Evolutionary conservation across 2,888 invertebrate genomes (phyloP).

Genomic region (Heliconius cydno): DNA sequence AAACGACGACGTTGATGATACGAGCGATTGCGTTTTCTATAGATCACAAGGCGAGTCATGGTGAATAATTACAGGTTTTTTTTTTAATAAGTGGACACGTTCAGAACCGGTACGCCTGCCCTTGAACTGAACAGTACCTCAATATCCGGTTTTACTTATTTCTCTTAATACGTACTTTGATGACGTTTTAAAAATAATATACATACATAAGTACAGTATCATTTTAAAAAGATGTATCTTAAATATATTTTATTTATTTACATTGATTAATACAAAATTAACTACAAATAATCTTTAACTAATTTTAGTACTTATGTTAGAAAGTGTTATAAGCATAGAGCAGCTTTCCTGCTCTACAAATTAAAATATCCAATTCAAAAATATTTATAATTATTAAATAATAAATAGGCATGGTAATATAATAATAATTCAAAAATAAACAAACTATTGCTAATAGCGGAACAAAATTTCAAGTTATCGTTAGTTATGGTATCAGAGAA

Average conservation of each 20-base stretch:
- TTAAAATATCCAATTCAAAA: too few species aligned
- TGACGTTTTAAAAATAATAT: constrained; percentile 2
- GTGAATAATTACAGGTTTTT: constrained; percentile 42
- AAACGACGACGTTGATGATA: constrained; percentile 3
- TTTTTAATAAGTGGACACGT: constrained; percentile 39
- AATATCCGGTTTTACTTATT: constrained; percentile 47
- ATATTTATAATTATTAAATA: too few species aligned
- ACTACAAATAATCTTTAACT: too few species aligned
- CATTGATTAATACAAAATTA: too few species aligned
- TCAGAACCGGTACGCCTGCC: constrained; percentile 51
- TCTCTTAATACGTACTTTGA: constrained; percentile 21
- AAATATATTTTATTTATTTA: too few species aligned
- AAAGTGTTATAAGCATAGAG: too few species aligned
- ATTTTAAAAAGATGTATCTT: too few species aligned
- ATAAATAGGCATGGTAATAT: too few species aligned
- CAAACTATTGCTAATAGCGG: background rate
- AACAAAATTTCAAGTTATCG: background rate
- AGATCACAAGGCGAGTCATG: constrained; percentile 34
- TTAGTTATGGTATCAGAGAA: background rate
- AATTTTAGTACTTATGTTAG: too few species aligned
- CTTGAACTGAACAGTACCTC: constrained; percentile 52
- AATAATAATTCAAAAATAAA: background rate
- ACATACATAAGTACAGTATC: too few species aligned
- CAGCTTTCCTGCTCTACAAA: too few species aligned
- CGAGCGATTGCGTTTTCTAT: constrained; percentile 24